These are phyloP conservation scores for Pangasius larnaudii DNA, from an alignment of 2,797 vertebrate species.

Conservation along the genomic window DNA sequence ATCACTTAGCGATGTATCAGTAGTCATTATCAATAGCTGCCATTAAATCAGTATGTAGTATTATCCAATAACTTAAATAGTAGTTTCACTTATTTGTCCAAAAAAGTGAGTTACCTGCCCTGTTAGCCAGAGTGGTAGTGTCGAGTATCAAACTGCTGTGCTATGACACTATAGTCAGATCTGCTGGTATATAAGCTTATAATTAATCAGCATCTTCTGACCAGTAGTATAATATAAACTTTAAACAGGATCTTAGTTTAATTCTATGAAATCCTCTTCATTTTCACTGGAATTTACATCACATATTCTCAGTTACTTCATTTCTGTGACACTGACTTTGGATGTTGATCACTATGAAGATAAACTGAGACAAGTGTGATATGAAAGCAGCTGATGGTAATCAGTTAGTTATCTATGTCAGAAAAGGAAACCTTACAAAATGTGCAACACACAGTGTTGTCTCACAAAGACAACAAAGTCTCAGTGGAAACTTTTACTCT, in stretches of 20 bases:
- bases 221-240: not conserved
- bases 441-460: not conserved
- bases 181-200: not conserved
- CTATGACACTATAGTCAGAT: not conserved
- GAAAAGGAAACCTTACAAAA: not conserved
- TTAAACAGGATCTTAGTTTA: not conserved
- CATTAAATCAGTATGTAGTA: not conserved
- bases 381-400: not conserved
- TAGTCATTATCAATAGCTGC: not conserved
- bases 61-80: not conserved
- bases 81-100: not conserved
- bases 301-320: not conserved
- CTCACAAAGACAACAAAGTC: not conserved
- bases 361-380: not conserved
- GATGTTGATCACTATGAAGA: not conserved
- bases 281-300: not conserved
- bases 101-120: not conserved
- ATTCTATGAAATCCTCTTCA: not conserved
- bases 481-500: not conserved
- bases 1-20: not conserved
- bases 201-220: not conserved
- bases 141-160: not conserved
- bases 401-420: not conserved
- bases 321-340: not conserved
- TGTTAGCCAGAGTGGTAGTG: not conserved